Evolutionary conservation across 2,888 invertebrate species (phyloP).

Genomic region (Gibbula magus): DNA sequence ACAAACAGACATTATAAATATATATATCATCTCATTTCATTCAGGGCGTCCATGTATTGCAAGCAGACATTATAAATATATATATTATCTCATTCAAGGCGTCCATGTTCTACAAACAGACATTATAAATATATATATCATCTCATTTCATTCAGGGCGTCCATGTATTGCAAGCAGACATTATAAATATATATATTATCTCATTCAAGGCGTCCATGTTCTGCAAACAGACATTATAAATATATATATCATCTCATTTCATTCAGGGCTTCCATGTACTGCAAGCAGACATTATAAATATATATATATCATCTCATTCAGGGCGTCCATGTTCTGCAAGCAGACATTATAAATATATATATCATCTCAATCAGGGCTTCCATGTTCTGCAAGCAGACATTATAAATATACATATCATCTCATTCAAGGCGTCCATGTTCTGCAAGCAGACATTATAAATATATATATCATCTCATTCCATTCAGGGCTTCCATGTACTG

Average conservation of each 20-base stretch:
- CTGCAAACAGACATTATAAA: too few relatives aligned
- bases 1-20: too few relatives aligned
- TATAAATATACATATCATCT: slow-evolving; percentile 98
- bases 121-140: too few relatives aligned
- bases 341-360: too few relatives aligned
- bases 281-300: too few relatives aligned
- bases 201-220: slow-evolving; percentile 96
- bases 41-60: slow-evolving; percentile 91
- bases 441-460: too few relatives aligned
- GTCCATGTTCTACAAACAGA: slow-evolving; percentile 84
- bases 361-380: slow-evolving; percentile 97
- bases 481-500: slow-evolving; percentile 93
- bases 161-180: slow-evolving; percentile 83
- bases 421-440: slow-evolving; percentile 95
- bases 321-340: slow-evolving; percentile 87
- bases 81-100: slow-evolving; percentile 97
- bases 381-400: slow-evolving; percentile 81
- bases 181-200: too few relatives aligned
- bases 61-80: too few relatives aligned
- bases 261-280: slow-evolving; percentile 93
- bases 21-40: too few relatives aligned
- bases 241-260: too few relatives aligned
- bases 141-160: slow-evolving; percentile 96
- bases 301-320: slow-evolving; percentile 97
- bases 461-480: too few relatives aligned